Conservation (phyloP, 2,113 vertebrate genomes). For the Nerophis ophidion region DNA sequence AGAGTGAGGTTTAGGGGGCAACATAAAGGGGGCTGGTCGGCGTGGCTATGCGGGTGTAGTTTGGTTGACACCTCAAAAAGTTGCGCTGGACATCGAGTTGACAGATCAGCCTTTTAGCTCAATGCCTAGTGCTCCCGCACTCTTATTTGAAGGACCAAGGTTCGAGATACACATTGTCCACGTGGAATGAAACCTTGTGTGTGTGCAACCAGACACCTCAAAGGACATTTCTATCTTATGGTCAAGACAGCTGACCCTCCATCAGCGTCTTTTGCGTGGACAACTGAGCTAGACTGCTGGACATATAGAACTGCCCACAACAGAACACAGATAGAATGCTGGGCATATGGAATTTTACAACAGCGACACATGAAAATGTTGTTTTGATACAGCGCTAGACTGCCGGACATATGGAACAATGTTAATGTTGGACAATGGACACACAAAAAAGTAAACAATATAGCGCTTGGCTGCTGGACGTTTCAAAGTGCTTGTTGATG, state of each 20-base stretch:
- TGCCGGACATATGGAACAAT: background rate
- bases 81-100: too few relatives aligned
- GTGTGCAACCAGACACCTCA: background rate
- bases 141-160: too few relatives aligned
- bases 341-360: too few relatives aligned
- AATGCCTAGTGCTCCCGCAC: too few relatives aligned
- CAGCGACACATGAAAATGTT: background rate
- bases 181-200: background rate
- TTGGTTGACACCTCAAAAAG: too few relatives aligned
- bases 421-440: background rate
- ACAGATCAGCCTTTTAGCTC: too few relatives aligned
- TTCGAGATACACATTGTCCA: too few relatives aligned
- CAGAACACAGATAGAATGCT: conserved; percentile 1
- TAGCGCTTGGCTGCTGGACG: too few relatives aligned
- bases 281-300: background rate
- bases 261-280: background rate
- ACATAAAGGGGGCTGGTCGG: too few relatives aligned
- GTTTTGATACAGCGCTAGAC: background rate
- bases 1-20: too few relatives aligned
- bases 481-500: conserved; percentile 40
- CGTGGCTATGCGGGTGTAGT: too few relatives aligned
- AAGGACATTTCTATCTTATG: background rate
- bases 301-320: background rate
- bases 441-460: background rate
- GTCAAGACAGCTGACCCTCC: background rate